Conservation (phyloP, 2,797 vertebrate species). For the Bradypodion pumilum region DNA sequence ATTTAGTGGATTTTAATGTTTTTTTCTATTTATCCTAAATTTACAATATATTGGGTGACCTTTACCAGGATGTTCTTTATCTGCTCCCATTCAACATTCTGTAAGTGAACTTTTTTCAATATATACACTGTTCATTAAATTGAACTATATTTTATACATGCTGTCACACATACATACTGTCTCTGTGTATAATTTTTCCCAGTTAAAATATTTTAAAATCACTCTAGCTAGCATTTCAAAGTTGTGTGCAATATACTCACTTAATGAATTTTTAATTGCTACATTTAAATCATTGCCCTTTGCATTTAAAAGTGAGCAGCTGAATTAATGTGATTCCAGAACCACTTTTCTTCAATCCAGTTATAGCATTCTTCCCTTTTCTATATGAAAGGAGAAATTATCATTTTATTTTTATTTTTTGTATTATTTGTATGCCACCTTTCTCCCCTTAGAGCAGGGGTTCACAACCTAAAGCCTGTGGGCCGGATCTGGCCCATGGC, state of each 20-base stretch:
- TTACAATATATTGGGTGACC: too few relatives aligned
- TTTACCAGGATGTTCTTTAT: too few relatives aligned
- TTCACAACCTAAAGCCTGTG: too few relatives aligned
- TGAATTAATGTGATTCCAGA: conserved; percentile 2
- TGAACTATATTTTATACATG: conserved; percentile 1
- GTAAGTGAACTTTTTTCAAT: not conserved
- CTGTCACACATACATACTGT: not conserved
- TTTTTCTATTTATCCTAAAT: too few relatives aligned
- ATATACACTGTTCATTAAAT: conserved; percentile 1
- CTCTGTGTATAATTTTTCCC: not conserved
- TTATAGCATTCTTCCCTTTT: conserved; percentile 2
- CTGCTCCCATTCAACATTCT: not conserved
- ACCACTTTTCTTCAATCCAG: not conserved
- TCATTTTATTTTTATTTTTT: too few relatives aligned
- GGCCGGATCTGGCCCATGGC: too few relatives aligned
- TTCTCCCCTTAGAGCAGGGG: too few relatives aligned
- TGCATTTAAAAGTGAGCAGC: conserved; percentile 20
- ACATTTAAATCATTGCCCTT: conserved; percentile 26
- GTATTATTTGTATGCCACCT: too few relatives aligned
- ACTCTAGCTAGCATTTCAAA: not conserved
- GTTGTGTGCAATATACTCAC: not conserved
- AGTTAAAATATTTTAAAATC: not conserved
- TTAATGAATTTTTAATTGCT: conserved; percentile 39
- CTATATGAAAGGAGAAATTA: not conserved
- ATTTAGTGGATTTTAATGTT: too few relatives aligned